Evolutionary conservation across 2,797 vertebrate species (phyloP), one percentile per base, ranked within the genome.

Genomic region (Semaprochilodus insignis): DNA sequence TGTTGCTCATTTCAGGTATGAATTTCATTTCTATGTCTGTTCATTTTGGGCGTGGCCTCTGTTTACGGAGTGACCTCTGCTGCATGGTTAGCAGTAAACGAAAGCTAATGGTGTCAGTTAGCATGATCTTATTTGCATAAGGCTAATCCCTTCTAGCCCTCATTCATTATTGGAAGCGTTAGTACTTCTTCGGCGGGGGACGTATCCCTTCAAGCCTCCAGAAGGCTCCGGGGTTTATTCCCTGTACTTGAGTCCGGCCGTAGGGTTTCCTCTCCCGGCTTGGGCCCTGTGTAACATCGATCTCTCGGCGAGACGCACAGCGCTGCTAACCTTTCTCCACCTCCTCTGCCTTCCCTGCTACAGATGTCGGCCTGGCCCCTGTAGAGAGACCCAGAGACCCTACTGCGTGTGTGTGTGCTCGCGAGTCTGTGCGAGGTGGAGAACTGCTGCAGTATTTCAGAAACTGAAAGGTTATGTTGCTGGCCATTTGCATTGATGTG

Each of bases 271-370:
- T 74, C 36, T 54, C 71, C 44, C 36, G 60, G 74, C 60, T 78
- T 77, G 80, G 70, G 54, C 63, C 57, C 81, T 52, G 80, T 87
- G 86, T 85, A 87, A 84, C 82, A 87, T 81, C 62, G 87, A 87
- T 81, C 65, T 60, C 82, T 77, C 27, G 51, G 57, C 19, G 84
- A 75, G 67, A 57, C 48, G 78, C 83, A 60, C 77, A 73, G 71
- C 40, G 25, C 59, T 34, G 65, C 77, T 88, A 85, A 88, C 86
- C 85, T 89, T 89, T 89, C 79, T 83, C 85, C 81, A 73, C 71
- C 78, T 72, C 77, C 77, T 75, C 69, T 69, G 75, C 74, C 75
- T 81, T 71, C 34, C 72, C 65, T 16, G 67, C 55, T 89, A 84
- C 88, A 88, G 81, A 85, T 86, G 86, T 83, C 57, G 77, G 77